phyloP scores from a whole-genome alignment of 2,888 invertebrate species.

The Panopea generosa region DNA sequence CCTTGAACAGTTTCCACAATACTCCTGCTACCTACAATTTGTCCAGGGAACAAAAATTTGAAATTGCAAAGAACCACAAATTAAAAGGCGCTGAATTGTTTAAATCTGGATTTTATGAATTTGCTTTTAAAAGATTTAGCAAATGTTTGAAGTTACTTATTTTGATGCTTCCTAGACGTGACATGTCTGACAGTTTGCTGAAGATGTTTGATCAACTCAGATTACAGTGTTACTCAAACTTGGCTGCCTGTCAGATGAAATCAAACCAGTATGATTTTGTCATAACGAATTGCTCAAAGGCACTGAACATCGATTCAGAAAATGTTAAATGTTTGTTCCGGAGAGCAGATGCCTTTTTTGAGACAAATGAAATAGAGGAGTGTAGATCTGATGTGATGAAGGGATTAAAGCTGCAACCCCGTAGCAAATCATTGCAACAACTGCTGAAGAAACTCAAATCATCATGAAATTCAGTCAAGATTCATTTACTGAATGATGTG shows the following conservation, averaged over 20 bases:
- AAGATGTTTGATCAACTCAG: constrained; percentile 56
- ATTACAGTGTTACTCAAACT: constrained; percentile 90
- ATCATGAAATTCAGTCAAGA: too few relatives aligned
- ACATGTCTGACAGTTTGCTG: constrained; percentile 31
- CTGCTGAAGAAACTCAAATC: constrained; percentile 85
- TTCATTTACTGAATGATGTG: too few relatives aligned
- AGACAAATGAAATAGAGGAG: constrained; percentile 80
- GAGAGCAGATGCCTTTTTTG: constrained; percentile 86
- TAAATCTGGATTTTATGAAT: constrained; percentile 88
- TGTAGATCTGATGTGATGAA: constrained; percentile 88
- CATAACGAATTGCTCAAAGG: constrained; percentile 88
- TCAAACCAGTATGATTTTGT: constrained; percentile 89
- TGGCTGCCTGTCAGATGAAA: constrained; percentile 92
- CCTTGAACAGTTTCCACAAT: constrained; percentile 37
- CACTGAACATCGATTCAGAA: constrained; percentile 84
- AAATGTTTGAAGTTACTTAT: constrained; percentile 91
- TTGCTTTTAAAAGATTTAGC: constrained; percentile 91
- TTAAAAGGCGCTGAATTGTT: constrained; percentile 88
- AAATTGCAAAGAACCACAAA: constrained; percentile 66
- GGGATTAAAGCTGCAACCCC: constrained; percentile 89
- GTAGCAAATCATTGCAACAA: constrained; percentile 86
- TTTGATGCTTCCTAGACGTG: constrained; percentile 74
- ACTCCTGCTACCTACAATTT: constrained; percentile 54
- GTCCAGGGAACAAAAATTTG: constrained; percentile 59
- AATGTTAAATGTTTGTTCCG: constrained; percentile 87